A percentile compares a stretch with the other conserved stretches of the same genome.
These are phyloP conservation scores for Bovichtus diacanthus DNA, from an alignment of 2,797 vertebrate genomes.

Conservation along the genomic window DNA sequence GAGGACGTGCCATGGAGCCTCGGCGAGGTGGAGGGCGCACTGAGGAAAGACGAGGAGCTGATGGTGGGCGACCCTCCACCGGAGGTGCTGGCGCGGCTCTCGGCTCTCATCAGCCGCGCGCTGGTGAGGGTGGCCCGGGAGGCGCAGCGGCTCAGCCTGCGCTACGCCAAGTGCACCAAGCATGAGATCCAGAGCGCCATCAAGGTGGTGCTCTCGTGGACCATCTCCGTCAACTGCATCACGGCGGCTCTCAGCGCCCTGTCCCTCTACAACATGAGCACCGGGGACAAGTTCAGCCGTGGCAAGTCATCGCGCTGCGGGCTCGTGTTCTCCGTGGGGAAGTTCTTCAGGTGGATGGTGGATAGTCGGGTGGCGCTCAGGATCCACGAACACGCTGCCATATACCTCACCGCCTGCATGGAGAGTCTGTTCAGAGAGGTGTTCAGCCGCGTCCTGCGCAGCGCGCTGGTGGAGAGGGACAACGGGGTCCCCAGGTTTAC, in stretches of 20 bases:
- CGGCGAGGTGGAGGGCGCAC: conserved; percentile 85
- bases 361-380: conserved; percentile 86
- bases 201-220: conserved; percentile 88
- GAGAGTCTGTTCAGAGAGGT: conserved; percentile 87
- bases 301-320: conserved; percentile 87
- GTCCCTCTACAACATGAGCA: conserved; percentile 89
- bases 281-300: conserved; percentile 84
- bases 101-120: conserved; percentile 82
- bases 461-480: conserved; percentile 83
- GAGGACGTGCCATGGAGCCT: conserved; percentile 89
- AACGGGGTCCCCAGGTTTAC: conserved; percentile 84
- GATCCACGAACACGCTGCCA: conserved; percentile 88
- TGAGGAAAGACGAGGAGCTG: conserved; percentile 82
- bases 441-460: conserved; percentile 82
- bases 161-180: conserved; percentile 87
- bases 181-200: conserved; percentile 88
- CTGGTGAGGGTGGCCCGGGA: conserved; percentile 86
- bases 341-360: conserved; percentile 90
- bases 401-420: conserved; percentile 87
- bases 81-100: conserved; percentile 83
- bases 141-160: conserved; percentile 87
- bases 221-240: conserved; percentile 87
- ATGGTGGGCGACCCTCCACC: conserved; percentile 72
- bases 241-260: conserved; percentile 85
- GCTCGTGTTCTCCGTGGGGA: conserved; percentile 87